Evolutionary conservation across 2,797 vertebrate genomes (phyloP).

Genomic region (Syngnathus rostellatus): DNA sequence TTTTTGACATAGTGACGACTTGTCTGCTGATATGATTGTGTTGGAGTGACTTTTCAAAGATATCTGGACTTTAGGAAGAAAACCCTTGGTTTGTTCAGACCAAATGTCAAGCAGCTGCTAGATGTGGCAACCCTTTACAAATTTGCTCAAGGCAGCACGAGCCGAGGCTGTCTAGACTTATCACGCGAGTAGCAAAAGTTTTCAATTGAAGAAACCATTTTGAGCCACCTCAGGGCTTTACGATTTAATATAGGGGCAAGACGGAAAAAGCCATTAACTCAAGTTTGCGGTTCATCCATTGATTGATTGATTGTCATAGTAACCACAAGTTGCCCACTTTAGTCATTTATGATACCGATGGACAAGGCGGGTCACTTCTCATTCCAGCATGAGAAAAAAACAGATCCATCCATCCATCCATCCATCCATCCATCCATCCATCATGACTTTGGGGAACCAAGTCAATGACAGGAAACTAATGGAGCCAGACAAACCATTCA

Average conservation of each 20-base stretch:
- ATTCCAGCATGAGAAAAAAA: too few relatives aligned
- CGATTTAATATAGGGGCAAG: neutral
- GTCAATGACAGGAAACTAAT: neutral
- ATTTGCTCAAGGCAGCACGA: neutral
- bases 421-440: too few relatives aligned
- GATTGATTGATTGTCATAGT: too few relatives aligned
- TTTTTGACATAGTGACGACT: neutral
- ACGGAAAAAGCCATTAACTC: neutral
- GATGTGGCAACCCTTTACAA: neutral
- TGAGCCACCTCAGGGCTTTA: neutral
- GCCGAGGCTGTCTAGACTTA: neutral
- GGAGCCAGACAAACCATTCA: neutral
- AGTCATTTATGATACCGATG: too few relatives aligned
- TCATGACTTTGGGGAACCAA: neutral
- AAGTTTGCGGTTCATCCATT: neutral
- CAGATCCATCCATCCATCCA: too few relatives aligned
- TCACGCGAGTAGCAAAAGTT: neutral
- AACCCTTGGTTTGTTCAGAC: neutral
- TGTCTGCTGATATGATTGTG: too few relatives aligned
- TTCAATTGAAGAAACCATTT: neutral
- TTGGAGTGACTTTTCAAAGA: neutral
- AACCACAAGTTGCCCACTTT: too few relatives aligned
- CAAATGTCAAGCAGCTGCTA: neutral
- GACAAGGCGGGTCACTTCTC: too few relatives aligned
- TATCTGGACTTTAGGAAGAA: neutral